phyloP scores from a whole-genome alignment of 2,797 vertebrate species.

The Trachurus trachurus region DNA sequence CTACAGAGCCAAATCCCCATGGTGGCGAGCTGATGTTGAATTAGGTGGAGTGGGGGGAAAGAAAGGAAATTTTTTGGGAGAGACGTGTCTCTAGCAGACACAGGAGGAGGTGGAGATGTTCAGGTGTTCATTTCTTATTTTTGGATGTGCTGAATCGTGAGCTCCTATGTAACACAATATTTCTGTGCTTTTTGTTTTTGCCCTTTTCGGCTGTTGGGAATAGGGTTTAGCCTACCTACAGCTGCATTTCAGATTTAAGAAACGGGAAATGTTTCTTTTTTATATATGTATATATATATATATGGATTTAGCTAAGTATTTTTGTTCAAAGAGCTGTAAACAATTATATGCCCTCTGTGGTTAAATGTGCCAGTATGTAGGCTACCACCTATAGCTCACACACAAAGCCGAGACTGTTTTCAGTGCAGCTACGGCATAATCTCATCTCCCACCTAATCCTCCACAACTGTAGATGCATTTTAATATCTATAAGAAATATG shows the following conservation, averaged over 20 bases:
- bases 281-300: too few species aligned
- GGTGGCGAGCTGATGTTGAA: constrained; percentile 83
- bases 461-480: constrained; percentile 27
- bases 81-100: constrained; percentile 59
- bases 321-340: constrained; percentile 1
- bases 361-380: not conserved
- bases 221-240: not conserved
- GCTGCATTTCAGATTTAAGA: not conserved
- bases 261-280: not conserved
- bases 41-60: constrained; percentile 72
- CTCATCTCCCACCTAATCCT: constrained; percentile 25
- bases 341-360: not conserved
- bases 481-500: constrained; percentile 17
- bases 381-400: not conserved
- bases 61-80: constrained; percentile 69
- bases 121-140: constrained; percentile 58
- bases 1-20: constrained; percentile 84
- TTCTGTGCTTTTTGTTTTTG: not conserved
- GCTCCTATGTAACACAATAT: constrained; percentile 21
- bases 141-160: constrained; percentile 40
- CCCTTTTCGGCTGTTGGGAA: not conserved
- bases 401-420: constrained; percentile 19
- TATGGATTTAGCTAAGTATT: not conserved
- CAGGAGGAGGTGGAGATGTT: constrained; percentile 49
- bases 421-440: constrained; percentile 17